Conservation (phyloP, 2,797 vertebrate genomes). For the Sebastes taczanowskii region DNA sequence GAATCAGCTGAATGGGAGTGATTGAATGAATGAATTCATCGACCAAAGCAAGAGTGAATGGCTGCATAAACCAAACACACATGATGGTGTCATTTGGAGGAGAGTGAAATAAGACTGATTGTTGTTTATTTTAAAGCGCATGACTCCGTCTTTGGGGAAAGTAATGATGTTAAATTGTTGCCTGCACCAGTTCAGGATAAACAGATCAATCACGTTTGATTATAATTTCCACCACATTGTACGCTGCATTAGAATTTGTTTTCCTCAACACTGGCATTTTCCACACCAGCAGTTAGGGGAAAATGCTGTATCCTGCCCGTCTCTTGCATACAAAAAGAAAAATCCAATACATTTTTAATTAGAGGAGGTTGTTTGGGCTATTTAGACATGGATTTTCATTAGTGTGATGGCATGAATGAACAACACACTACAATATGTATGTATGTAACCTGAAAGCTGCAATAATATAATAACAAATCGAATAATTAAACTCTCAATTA, state of each 20-base stretch:
- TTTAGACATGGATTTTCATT: constrained; percentile 31
- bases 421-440: constrained; percentile 11
- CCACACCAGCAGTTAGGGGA: constrained; percentile 28
- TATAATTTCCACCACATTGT: constrained; percentile 62
- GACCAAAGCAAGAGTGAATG: constrained; percentile 20
- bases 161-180: constrained; percentile 42
- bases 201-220: constrained; percentile 72
- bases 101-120: constrained; percentile 50
- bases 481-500: background rate
- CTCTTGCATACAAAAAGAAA: constrained; percentile 31
- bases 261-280: constrained; percentile 55
- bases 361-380: constrained; percentile 32
- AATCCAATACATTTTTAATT: constrained; percentile 43
- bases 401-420: background rate
- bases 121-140: constrained; percentile 49
- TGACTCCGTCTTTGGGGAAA: constrained; percentile 47
- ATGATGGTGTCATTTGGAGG: constrained; percentile 42
- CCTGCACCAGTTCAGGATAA: constrained; percentile 46
- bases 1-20: constrained; percentile 25
- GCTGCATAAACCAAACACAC: constrained; percentile 38
- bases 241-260: constrained; percentile 54
- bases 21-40: constrained; percentile 50
- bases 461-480: background rate
- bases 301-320: constrained; percentile 23
- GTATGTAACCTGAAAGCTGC: background rate